Base-by-base conservation (phyloP, 1,140 invertebrate genomes). In the Pemphigus obesinymphae region DNA sequence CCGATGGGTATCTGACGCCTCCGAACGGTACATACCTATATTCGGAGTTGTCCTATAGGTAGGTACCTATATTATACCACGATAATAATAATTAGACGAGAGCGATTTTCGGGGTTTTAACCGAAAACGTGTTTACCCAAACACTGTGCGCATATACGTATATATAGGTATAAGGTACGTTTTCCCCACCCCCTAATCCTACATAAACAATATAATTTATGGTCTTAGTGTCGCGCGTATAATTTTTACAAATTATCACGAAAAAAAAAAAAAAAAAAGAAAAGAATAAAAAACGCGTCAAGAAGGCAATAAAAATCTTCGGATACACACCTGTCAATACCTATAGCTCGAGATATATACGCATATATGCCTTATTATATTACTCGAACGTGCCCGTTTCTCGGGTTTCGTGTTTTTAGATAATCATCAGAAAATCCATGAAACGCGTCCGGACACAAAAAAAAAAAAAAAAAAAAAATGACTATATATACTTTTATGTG, bases 201-300 rank as follows among this genome's bases (percentile, higher is more conserved):
- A 26, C 53, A 58, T 61, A 61, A 61, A 61, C 58, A 61, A 61
- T 61, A 61, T 61, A 61, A 61, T 61, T 61, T 61, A 61, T 61
- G 58, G 29, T 31, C 29, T 61, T 31, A 31, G 29, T 61, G 58
- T 61, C 58, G 15, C 43, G 26, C 58, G 58, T 61, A 73, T 17
- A 43, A 73, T 75, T 75, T 50, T 75, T 50, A 75, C 70, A 75
- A 75, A 75, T 50, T 75, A 75, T 75, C 70, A 31, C 8, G 31
- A n/a, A 66, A 66, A 66, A 66, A n/a, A n/a, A n/a, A n/a, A n/a
- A n/a, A n/a, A n/a, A n/a, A n/a, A n/a, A n/a, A n/a, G n/a, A n/a
- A n/a, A n/a, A n/a, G n/a, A n/a, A n/a, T n/a, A n/a, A n/a, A 10
- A 34, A 23, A 66, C 31, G 26, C 45, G 72, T 75, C 17, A 31